Evolutionary conservation across 2,888 invertebrate genomes (phyloP).

Genomic region (Eupithecia dodoneata): DNA sequence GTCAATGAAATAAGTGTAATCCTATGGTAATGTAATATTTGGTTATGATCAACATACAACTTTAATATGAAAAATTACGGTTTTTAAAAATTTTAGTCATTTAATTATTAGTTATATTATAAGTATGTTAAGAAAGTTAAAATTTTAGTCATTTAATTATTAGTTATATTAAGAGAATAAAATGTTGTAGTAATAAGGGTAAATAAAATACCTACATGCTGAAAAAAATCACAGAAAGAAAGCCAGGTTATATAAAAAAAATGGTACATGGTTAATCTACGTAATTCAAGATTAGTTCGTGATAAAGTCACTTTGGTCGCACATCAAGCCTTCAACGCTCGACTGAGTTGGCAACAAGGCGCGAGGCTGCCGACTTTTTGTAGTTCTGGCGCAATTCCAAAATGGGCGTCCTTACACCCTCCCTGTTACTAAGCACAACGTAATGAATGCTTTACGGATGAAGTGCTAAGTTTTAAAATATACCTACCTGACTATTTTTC

Average conservation of each 20-base stretch:
- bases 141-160: no score
- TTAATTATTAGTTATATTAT: not conserved
- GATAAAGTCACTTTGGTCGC: not conserved
- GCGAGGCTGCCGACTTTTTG: conserved; percentile 45
- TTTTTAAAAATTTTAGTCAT: not conserved
- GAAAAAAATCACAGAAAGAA: not conserved
- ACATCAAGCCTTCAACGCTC: conserved; percentile 10
- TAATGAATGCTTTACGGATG: conserved; percentile 5
- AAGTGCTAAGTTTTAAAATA: not conserved
- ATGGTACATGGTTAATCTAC: not conserved
- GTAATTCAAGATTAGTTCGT: not conserved
- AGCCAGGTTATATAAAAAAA: not conserved
- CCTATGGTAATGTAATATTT: not conserved
- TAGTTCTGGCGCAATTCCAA: conserved; percentile 72
- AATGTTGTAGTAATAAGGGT: not conserved
- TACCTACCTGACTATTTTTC: not conserved
- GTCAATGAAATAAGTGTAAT: not conserved
- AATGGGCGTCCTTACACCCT: conserved; percentile 49
- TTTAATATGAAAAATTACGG: no score
- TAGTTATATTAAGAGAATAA: not conserved
- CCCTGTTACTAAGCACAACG: conserved; percentile 25
- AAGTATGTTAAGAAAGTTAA: not conserved
- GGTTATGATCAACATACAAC: no score
- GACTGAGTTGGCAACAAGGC: conserved; percentile 10
- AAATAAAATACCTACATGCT: not conserved